Evolutionary conservation across 2,113 vertebrate species (phyloP).

Genomic region (Varanus komodoensis): DNA sequence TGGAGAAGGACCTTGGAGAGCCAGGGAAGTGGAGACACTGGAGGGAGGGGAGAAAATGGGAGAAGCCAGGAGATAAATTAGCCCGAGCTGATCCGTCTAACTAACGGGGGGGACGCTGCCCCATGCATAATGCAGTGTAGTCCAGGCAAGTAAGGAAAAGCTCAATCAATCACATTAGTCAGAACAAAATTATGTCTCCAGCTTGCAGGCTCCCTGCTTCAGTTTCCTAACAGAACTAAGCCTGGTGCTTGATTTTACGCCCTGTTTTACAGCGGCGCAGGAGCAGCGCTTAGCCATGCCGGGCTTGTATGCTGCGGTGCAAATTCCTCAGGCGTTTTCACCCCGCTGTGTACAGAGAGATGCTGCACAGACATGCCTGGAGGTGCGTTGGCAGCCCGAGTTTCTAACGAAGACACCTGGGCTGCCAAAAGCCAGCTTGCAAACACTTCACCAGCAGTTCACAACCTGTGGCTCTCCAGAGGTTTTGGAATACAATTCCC

Average conservation of each 20-base stretch:
- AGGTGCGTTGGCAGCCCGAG: neutral
- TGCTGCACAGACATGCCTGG: neutral
- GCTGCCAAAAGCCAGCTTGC: neutral
- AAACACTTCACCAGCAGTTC: neutral
- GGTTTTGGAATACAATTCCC: no score
- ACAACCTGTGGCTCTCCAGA: no score
- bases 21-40: no score
- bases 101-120: no score
- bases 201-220: no score
- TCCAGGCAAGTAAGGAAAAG: no score
- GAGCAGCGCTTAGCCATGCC: neutral
- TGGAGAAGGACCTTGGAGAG: no score
- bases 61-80: no score
- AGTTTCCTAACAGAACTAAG: neutral
- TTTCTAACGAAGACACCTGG: no score
- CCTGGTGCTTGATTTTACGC: neutral
- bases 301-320: neutral
- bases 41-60: no score
- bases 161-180: neutral
- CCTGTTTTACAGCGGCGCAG: neutral
- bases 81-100: no score
- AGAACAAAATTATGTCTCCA: neutral
- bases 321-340: neutral
- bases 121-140: neutral
- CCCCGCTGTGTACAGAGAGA: neutral